Conservation (phyloP, 2,888 invertebrate genomes). For the Mycogona germanica region DNA sequence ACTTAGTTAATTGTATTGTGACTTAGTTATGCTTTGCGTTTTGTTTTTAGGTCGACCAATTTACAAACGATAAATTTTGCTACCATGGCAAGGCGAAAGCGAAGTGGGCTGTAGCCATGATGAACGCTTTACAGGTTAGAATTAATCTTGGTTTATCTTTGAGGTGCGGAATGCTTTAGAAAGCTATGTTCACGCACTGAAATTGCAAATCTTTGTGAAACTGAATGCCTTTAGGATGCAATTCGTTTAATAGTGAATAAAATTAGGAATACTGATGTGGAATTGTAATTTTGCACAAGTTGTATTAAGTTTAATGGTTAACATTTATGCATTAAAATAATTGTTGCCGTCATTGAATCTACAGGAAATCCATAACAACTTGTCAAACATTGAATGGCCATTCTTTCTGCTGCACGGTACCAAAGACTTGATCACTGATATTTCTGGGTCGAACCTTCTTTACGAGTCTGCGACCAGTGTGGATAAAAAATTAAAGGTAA, state of each 20-base stretch:
- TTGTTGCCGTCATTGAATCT: no score
- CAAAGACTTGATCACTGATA: constrained; percentile 14
- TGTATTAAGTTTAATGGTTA: no score
- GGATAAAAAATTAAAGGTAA: constrained; percentile 18
- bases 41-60: constrained; percentile 29
- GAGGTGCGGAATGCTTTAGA: no score
- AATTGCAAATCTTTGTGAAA: no score
- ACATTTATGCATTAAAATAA: no score
- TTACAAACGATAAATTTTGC: constrained; percentile 33
- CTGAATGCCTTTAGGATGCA: no score
- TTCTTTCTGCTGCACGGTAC: constrained; percentile 16
- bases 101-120: constrained; percentile 30
- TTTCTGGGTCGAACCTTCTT: constrained; percentile 11
- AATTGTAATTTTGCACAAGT: no score
- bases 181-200: no score
- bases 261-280: no score
- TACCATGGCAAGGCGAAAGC: constrained; percentile 33
- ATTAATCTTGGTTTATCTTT: no score
- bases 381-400: constrained; percentile 16
- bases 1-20: background rate
- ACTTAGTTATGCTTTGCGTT: background rate
- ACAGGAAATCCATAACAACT: constrained; percentile 19
- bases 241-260: no score
- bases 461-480: constrained; percentile 9
- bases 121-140: constrained; percentile 26